Evolutionary conservation across 1,140 invertebrate genomes (phyloP), one percentile per base, ranked within the genome.

Genomic region (Calephelis nemesis): DNA sequence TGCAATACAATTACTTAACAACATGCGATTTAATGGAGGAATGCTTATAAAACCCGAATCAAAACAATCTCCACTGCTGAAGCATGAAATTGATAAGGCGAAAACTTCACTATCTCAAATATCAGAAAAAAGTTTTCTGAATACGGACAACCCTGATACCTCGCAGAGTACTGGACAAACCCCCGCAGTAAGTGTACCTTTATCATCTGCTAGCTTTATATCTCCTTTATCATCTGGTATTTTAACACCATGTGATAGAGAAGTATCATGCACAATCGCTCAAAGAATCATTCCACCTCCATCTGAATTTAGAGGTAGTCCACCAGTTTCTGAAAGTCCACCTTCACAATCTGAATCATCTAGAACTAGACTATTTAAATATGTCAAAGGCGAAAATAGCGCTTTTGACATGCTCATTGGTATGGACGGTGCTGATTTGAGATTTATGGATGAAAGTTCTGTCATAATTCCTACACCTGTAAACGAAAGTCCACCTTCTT

Each of bases 371-470:
- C 94, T 93, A 68, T 85, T 95, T 68, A 91, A 92, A 68, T 90
- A 93, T 13, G 87, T 93, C 3, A 93, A 93, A 75, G 93, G 91
- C 49, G 92, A 94, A 73, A 86, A 83, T 10, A 92, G 86, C n/a
- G 95, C 94, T 39, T 96, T 95, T 80, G 96, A 97, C 80, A 92
- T 96, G 67, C 88, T 97, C 64, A 93, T 95, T 39, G 96, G 95
- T 67, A 88, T 97, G 78, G 96, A 97, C 82, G 95, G 95, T 60
- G 95, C 95, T 11, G 97, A 98, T 89, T 89, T 98, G 48, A 93
- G 95, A 13, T 98, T 94, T 82, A 97, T 98, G 97, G 97, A 98
- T 82, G 97, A 98, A 81, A 97, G 96, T 85, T 98, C 97, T 7
- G 93, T 97, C 45, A 95, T 96, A 72, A 91, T 97, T 60, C 94